Conservation (phyloP, 2,888 invertebrate genomes). For the Panopea generosa region DNA sequence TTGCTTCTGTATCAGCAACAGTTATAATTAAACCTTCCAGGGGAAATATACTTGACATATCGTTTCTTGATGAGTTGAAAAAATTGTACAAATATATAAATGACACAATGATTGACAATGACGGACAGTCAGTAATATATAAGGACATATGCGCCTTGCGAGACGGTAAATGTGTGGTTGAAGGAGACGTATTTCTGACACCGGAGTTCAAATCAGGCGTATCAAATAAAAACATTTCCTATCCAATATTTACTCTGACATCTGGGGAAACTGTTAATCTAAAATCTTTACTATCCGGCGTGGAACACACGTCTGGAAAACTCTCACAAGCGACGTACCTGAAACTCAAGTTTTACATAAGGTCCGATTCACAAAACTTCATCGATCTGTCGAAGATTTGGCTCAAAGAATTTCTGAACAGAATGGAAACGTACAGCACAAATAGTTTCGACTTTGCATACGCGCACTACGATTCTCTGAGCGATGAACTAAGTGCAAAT, state of each 20-base stretch:
- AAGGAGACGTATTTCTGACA: constrained; percentile 21
- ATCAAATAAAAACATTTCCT: background rate
- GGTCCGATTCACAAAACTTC: constrained; percentile 31
- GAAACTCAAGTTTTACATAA: constrained; percentile 15
- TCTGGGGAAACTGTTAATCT: no score
- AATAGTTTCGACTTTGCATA: constrained; percentile 37
- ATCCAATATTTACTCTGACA: constrained; percentile 3
- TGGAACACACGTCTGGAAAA: no score
- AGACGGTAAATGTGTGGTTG: constrained; percentile 29
- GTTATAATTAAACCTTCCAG: constrained; percentile 43
- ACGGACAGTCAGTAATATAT: constrained; percentile 2
- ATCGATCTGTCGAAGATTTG: constrained; percentile 26
- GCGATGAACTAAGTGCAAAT: constrained; percentile 60
- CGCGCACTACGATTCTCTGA: constrained; percentile 47
- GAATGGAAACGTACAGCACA: constrained; percentile 21
- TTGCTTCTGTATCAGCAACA: constrained; percentile 43
- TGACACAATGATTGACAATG: constrained; percentile 5
- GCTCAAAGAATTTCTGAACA: constrained; percentile 46
- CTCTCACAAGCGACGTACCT: no score
- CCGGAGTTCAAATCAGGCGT: constrained; percentile 6
- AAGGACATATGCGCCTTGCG: constrained; percentile 30
- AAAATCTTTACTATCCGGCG: no score
- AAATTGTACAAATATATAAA: background rate
- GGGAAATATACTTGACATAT: constrained; percentile 32
- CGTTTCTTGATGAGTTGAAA: constrained; percentile 35